Evolutionary conservation across 2,797 vertebrate genomes (phyloP).

Genomic region (Phrynocephalus vlangalii): DNA sequence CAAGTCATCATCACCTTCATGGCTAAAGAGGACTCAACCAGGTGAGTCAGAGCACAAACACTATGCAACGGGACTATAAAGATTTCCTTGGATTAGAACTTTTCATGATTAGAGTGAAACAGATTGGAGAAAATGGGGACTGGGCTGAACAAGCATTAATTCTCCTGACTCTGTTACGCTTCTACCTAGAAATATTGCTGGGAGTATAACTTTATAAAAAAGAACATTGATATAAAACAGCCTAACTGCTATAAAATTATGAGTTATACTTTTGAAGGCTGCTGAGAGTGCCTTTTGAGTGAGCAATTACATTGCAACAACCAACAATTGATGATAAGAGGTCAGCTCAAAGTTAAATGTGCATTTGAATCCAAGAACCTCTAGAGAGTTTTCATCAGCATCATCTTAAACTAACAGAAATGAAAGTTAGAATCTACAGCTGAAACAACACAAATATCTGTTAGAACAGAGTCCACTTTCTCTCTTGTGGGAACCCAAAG

Average conservation of each 20-base stretch:
- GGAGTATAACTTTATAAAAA: not conserved
- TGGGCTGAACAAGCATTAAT: not conserved
- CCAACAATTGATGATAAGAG: not conserved
- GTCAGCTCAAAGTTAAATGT: conserved; percentile 15
- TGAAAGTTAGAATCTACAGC: conserved; percentile 28
- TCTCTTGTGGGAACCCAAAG: conserved; percentile 4
- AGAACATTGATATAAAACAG: not conserved
- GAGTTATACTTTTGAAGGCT: not conserved
- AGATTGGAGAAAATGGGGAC: not conserved
- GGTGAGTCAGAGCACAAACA: not conserved
- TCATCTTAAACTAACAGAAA: conserved; percentile 35
- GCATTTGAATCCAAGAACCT: not conserved
- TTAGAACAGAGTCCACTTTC: conserved; percentile 11
- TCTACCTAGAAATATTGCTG: not conserved
- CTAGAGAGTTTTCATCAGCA: not conserved
- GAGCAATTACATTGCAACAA: conserved; percentile 9
- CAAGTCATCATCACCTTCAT: too few species aligned
- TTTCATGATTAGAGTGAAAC: not conserved
- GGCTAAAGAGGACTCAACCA: too few species aligned
- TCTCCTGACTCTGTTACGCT: not conserved
- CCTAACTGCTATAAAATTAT: not conserved
- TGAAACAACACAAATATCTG: conserved; percentile 28
- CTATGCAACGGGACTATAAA: not conserved
- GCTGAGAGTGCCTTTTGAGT: not conserved
- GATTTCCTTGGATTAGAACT: not conserved